Evolutionary conservation across 2,113 vertebrate species (phyloP).

Genomic region (Carassius gibelio): DNA sequence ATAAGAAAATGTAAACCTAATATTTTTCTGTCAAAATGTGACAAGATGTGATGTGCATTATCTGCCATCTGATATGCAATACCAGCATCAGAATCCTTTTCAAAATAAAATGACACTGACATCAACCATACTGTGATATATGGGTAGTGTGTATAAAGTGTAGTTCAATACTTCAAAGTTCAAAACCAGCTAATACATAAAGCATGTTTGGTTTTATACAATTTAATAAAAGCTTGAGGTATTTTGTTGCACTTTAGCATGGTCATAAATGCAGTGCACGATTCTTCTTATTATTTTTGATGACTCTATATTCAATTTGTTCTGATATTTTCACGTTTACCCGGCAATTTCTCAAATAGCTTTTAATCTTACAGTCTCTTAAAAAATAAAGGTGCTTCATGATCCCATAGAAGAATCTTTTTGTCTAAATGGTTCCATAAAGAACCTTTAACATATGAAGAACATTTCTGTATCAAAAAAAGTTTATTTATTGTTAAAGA

Average conservation of each 20-base stretch:
- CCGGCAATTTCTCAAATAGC: background rate
- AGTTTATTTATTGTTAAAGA: too few relatives aligned
- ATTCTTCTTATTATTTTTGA: background rate
- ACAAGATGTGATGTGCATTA: background rate
- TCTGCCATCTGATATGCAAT: background rate
- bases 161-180: background rate
- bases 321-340: background rate
- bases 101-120: too few relatives aligned
- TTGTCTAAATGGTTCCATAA: too few relatives aligned
- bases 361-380: constrained; percentile 2
- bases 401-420: too few relatives aligned
- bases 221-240: background rate
- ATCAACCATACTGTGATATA: too few relatives aligned
- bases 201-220: background rate
- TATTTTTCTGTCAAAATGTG: background rate
- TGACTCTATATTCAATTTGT: background rate
- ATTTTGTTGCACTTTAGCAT: background rate
- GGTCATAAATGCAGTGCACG: background rate
- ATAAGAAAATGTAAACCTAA: background rate
- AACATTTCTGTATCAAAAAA: too few relatives aligned
- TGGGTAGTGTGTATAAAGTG: too few relatives aligned
- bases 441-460: too few relatives aligned
- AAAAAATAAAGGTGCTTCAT: too few relatives aligned
- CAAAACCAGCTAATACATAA: background rate
- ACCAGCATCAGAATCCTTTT: background rate